Conservation (phyloP, 2,797 vertebrate genomes). For the Gila robusta region DNA sequence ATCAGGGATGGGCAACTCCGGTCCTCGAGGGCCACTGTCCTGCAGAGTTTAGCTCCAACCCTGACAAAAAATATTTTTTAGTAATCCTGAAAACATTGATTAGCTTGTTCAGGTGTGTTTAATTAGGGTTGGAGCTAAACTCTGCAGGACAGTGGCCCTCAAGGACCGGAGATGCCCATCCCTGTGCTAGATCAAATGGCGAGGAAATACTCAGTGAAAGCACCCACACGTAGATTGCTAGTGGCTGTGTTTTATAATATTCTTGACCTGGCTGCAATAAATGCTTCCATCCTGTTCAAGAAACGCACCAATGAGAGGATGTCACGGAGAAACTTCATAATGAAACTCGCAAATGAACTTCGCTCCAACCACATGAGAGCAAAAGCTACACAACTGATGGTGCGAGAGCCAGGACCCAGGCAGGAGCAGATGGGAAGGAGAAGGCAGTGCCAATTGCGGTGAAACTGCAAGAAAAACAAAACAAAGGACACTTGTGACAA, state of each 20-base stretch:
- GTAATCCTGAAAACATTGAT: too few relatives aligned
- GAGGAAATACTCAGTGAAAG: slow-evolving; percentile 34
- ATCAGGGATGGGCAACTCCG: too few relatives aligned
- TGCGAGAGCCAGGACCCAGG: neutral
- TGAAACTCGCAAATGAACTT: neutral
- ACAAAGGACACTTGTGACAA: too few relatives aligned
- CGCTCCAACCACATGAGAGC: neutral
- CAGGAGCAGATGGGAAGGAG: neutral
- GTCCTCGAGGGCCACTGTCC: too few relatives aligned
- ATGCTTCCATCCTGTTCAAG: slow-evolving; percentile 34
- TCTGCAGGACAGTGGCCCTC: too few relatives aligned
- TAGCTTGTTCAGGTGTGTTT: too few relatives aligned
- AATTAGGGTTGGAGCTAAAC: too few relatives aligned
- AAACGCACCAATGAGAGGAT: slow-evolving; percentile 46
- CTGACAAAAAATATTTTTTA: too few relatives aligned
- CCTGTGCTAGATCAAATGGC: slow-evolving; percentile 47
- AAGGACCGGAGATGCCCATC: too few relatives aligned
- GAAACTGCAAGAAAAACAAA: neutral
- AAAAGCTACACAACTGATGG: neutral
- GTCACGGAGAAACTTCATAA: slow-evolving; percentile 42
- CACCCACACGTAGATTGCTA: slow-evolving; percentile 42
- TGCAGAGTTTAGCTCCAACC: too few relatives aligned
- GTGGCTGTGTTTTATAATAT: slow-evolving; percentile 3
- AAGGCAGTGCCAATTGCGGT: too few relatives aligned
- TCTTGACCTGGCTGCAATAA: slow-evolving; percentile 49